Evolutionary conservation across 2,797 vertebrate species (phyloP).

Genomic region (Pseudochirops corinnae): DNA sequence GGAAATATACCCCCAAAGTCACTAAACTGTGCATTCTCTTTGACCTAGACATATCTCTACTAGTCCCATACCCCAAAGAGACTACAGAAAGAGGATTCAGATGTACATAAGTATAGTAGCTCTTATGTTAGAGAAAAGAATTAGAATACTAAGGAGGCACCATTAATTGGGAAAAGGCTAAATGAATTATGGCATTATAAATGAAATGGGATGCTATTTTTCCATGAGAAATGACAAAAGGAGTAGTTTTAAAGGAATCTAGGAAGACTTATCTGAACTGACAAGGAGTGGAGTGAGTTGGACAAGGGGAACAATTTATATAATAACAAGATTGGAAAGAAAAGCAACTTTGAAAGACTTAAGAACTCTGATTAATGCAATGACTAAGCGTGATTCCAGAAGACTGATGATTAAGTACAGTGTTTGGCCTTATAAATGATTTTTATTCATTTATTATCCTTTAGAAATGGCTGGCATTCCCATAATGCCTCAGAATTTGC

Average conservation of each 20-base stretch:
- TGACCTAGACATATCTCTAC: background rate
- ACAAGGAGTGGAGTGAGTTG: background rate
- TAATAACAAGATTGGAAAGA: background rate
- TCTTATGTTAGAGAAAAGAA: background rate
- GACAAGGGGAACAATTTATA: background rate
- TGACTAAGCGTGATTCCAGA: background rate
- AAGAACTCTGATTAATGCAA: background rate
- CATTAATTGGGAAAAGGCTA: background rate
- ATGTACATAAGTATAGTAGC: background rate
- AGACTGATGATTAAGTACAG: background rate
- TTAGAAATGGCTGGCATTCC: background rate
- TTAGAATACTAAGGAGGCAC: background rate
- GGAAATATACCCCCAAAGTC: background rate
- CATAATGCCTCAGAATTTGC: background rate
- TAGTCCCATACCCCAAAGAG: background rate
- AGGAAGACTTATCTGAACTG: background rate
- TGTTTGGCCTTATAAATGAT: background rate
- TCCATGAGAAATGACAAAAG: background rate
- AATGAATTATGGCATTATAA: background rate
- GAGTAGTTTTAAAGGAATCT: background rate
- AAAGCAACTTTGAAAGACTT: background rate
- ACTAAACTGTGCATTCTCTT: background rate
- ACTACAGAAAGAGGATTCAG: background rate
- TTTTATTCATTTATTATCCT: background rate
- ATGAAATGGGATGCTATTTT: background rate